Base-by-base conservation (phyloP, 2,888 invertebrate species). In the Gisinianus flammeolus region DNA sequence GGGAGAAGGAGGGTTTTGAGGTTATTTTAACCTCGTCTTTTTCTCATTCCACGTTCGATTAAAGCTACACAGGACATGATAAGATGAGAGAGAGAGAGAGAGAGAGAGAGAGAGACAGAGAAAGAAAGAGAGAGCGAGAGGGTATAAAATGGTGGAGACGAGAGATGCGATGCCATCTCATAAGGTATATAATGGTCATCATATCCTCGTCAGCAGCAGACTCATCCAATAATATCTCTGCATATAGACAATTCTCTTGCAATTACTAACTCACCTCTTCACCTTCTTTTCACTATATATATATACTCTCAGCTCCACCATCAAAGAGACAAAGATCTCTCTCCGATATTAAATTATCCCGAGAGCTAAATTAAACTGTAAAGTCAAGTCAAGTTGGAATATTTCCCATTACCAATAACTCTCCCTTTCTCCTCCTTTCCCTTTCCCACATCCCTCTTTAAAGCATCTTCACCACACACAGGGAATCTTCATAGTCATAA, bases 381-480 rank as follows among this genome's bases (percentile, higher is more conserved):
- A 33, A 30, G 68, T 75, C n/a, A n/a, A n/a, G n/a, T n/a, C n/a
- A n/a, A n/a, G n/a, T n/a, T n/a, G n/a, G n/a, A n/a, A 64, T 19
- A 64, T 22, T 64, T 31, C 64, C 64, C 75, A 75, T 75, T 64
- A n/a, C 75, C 64, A 75, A 75, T 75, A 75, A 75, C 66, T 75
- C 75, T 66, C 64, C n/a, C 66, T 35, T 10, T 44, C 16, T 35
- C 70, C 22, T n/a, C 26, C 70, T 44, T 44, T n/a, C 52, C 24
- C 35, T 56, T 8, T 16, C 52, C 5, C 31, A 0, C 68, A 26
- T 68, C 33, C 4, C 16, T 19, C 10, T 33, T 30, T 12, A 10
- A 10, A 30, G 4, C 66, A 4, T 66, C 30, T 30, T 66, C 66
- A 16, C n/a, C 24, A n/a, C n/a, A 58, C 22, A 12, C n/a, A n/a